These are phyloP conservation scores for Chitala chitala DNA, from an alignment of 2,113 vertebrate species.

Conservation along the genomic window DNA sequence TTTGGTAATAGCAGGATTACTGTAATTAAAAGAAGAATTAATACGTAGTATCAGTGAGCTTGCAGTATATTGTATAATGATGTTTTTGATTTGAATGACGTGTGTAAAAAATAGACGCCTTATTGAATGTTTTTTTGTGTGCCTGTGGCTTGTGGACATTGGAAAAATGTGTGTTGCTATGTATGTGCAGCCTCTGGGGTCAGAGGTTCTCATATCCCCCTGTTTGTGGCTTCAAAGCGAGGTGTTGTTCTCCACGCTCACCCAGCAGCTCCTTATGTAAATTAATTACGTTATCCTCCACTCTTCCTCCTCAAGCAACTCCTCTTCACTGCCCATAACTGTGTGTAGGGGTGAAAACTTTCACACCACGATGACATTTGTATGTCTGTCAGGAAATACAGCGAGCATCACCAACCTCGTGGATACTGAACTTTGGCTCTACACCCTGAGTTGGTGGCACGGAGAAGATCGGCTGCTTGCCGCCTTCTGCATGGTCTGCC, in stretches of 20 bases:
- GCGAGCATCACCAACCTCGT: neutral
- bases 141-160: neutral
- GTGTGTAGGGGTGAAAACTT: neutral
- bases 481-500: neutral
- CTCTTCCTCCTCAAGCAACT: neutral
- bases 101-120: no score
- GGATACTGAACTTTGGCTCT: neutral
- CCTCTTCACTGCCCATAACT: neutral
- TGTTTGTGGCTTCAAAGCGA: neutral
- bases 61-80: neutral
- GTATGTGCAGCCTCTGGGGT: neutral
- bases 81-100: no score
- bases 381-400: conserved; percentile 9
- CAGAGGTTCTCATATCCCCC: neutral
- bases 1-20: neutral
- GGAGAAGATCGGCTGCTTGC: neutral
- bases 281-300: neutral
- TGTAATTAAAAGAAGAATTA: neutral
- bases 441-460: neutral
- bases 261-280: neutral
- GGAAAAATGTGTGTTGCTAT: neutral
- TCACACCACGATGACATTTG: no score
- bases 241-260: neutral
- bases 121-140: neutral
- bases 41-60: no score